A percentile compares a stretch with the other conserved stretches of the same genome.
Evolutionary conservation across 2,113 vertebrate genomes (phyloP).

Genomic region (Silurus meridionalis): DNA sequence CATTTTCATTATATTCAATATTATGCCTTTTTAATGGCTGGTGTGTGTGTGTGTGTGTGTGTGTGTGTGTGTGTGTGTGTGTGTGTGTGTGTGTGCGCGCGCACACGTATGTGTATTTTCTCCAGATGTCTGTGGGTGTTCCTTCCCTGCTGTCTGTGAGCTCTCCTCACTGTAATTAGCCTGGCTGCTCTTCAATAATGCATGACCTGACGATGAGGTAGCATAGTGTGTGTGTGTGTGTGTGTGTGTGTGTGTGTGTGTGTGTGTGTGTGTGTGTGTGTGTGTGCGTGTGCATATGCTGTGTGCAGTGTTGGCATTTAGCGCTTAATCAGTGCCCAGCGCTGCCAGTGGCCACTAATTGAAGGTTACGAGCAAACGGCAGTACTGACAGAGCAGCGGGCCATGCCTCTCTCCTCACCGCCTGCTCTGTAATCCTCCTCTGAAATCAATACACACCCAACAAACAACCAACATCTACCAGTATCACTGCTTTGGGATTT

Average conservation of each 20-base stretch:
- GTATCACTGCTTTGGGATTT: conserved; percentile 7
- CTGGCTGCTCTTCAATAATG: conserved; percentile 57
- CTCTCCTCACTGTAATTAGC: conserved; percentile 57
- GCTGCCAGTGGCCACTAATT: conserved; percentile 74
- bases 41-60: conserved; percentile 13
- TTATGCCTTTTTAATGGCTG: neutral
- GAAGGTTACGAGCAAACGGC: conserved; percentile 76
- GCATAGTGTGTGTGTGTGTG: conserved; percentile 25
- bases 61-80: neutral
- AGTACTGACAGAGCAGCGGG: conserved; percentile 50
- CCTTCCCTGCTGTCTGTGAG: conserved; percentile 42
- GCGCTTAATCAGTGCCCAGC: conserved; percentile 71
- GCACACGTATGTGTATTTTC: conserved; percentile 11
- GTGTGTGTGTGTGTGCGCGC: conserved; percentile 8
- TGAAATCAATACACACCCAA: conserved; percentile 37
- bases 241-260: neutral
- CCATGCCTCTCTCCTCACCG: conserved; percentile 33
- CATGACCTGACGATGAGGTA: conserved; percentile 53
- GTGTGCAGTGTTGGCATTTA: conserved; percentile 72
- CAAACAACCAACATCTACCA: conserved; percentile 4
- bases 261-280: conserved; percentile 20
- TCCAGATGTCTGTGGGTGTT: conserved; percentile 38
- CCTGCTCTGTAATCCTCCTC: conserved; percentile 34
- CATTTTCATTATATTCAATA: neutral
- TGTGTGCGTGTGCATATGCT: neutral